Evolutionary conservation across 2,888 invertebrate species (phyloP).

Genomic region (Teinopalpus imperialis): DNA sequence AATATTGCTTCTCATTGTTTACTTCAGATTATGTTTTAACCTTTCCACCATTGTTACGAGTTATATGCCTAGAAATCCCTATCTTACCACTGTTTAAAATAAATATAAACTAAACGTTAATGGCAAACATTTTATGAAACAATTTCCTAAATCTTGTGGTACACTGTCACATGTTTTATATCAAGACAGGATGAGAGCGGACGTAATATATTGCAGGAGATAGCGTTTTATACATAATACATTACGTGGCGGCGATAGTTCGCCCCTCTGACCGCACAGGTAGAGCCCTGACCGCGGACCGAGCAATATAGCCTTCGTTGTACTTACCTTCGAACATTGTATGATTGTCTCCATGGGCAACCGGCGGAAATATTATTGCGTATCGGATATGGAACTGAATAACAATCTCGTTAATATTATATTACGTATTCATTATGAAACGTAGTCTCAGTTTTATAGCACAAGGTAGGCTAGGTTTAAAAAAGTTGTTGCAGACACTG

Average conservation of each 20-base stretch:
- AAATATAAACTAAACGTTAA: too few relatives aligned
- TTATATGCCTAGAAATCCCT: too few relatives aligned
- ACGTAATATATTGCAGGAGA: conserved; percentile 22
- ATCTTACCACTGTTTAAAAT: too few relatives aligned
- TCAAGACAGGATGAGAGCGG: conserved; percentile 13
- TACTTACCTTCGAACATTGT: conserved; percentile 13
- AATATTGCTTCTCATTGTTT: too few relatives aligned
- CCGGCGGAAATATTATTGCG: conserved; percentile 7
- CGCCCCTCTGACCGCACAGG: conserved; percentile 30
- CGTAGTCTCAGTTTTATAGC: neutral
- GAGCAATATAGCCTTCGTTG: conserved; percentile 28
- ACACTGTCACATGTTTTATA: conserved; percentile 16
- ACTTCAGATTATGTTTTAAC: too few relatives aligned
- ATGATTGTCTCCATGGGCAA: conserved; percentile 15
- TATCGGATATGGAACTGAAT: conserved; percentile 10
- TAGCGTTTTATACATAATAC: conserved; percentile 29
- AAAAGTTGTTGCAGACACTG: too few relatives aligned
- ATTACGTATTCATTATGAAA: conserved; percentile 12
- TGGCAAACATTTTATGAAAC: conserved; percentile 5
- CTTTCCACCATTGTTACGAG: too few relatives aligned
- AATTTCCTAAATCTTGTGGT: conserved; percentile 15
- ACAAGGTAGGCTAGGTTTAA: conserved; percentile 5
- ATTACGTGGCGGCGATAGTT: conserved; percentile 28
- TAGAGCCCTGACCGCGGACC: conserved; percentile 33
- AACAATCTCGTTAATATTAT: conserved; percentile 14